phyloP scores from a whole-genome alignment of 2,888 invertebrate species.

The Apodemia zela region DNA sequence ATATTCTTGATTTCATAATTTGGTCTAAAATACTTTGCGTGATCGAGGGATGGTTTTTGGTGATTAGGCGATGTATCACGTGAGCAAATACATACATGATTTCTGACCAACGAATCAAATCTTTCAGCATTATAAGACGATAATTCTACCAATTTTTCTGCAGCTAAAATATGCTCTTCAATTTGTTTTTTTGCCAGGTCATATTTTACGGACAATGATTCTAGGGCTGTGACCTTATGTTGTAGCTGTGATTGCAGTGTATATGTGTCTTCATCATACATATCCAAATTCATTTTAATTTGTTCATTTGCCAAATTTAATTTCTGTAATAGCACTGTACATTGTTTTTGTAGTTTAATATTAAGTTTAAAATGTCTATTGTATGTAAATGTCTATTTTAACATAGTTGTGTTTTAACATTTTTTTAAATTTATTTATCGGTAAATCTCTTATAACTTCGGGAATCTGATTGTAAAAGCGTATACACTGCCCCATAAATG shows the following conservation, averaged over 20 bases:
- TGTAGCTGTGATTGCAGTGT: neutral
- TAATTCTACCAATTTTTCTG: conserved; percentile 4
- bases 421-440: no score
- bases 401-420: no score
- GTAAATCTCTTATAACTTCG: no score
- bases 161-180: neutral
- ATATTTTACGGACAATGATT: neutral
- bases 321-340: neutral
- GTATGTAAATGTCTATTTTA: no score
- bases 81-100: neutral
- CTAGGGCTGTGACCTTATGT: neutral
- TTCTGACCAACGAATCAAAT: neutral
- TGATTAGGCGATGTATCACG: no score
- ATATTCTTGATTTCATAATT: no score
- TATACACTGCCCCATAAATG: no score
- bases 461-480: no score
- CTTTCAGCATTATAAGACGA: neutral
- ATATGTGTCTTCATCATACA: neutral
- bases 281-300: conserved; percentile 1
- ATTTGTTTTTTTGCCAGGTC: neutral
- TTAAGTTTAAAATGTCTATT: no score
- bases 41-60: no score
- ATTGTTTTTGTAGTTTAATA: neutral
- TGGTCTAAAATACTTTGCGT: no score
- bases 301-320: neutral